A percentile compares a stretch with the other conserved stretches of the same genome.
These are phyloP conservation scores for Porites evermanni DNA, from an alignment of 92 coral and sea anemone species.

Conservation along the genomic window DNA sequence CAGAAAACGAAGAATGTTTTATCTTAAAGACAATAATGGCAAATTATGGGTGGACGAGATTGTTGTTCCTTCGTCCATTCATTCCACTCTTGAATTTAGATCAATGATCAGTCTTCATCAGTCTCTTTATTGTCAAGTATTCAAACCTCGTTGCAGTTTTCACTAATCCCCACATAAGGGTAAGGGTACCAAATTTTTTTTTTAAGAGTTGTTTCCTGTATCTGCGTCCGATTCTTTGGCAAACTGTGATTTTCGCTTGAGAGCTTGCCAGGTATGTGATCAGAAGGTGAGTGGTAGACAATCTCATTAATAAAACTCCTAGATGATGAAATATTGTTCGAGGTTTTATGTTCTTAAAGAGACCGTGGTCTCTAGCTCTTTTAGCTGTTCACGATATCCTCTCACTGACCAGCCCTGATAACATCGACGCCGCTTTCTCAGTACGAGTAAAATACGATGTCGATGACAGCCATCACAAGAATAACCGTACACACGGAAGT, in stretches of 20 bases:
- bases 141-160: neutral
- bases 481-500: constrained; percentile 22
- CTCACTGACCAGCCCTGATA: constrained; percentile 12
- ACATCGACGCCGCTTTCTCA: constrained; percentile 3
- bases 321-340: neutral
- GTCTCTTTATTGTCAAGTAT: neutral
- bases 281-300: neutral
- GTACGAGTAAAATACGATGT: neutral
- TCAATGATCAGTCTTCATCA: neutral
- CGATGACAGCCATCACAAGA: constrained; percentile 23
- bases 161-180: neutral
- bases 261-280: neutral
- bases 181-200: too few species aligned
- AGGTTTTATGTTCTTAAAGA: neutral
- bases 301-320: neutral
- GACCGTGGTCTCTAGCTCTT: constrained; percentile 6
- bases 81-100: neutral
- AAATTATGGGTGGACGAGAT: too few species aligned
- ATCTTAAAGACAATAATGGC: too few species aligned
- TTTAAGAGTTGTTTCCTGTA: too few species aligned
- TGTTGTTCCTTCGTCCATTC: neutral
- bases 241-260: too few species aligned
- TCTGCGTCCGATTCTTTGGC: too few species aligned
- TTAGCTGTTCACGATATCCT: constrained; percentile 25
- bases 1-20: too few species aligned